Evolutionary conservation across 2,888 invertebrate species (phyloP), one percentile per base, ranked within the genome.

Genomic region (Cheilosia scutellata): DNA sequence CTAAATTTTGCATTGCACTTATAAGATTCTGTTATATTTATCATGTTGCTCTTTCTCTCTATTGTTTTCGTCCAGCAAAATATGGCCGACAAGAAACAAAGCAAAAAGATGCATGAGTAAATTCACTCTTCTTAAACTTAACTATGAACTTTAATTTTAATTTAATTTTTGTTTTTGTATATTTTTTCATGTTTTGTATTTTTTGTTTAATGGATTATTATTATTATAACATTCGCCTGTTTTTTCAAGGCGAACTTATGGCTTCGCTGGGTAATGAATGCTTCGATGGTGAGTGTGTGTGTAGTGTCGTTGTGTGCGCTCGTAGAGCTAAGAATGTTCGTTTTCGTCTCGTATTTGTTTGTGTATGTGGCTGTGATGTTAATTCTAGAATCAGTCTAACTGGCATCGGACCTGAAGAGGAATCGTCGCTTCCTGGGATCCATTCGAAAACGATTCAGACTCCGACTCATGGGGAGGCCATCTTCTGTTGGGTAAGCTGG

Each of bases 351-450:
- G 60, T 53, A 37, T 82, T 79, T 84, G 87, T 87, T 88, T 87
- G 88, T 88, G 87, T 87, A 88, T 87, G 88, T 87, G 77, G 82
- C 87, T 40, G 42, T 29, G 44, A 1, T 71, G 20, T 60, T 62
- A 44, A 82, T 51, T 68, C 62, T 80, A 86, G 65, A 63, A 60
- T 87, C 72, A 88, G 87, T 88, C 88, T 91, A 92, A 71, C 91
- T 91, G 84, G 90, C 91, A 88, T 92, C 92, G 65, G 93, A 89
- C 82, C 90, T 90, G 88, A 92, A 92, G n/a, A 92, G 89, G 87
- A 92, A 92, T 58, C 92, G 90, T 72, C 93, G 92, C 82, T 93
- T 93, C 63, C 93, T 92, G 20, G 93, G 92, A 88, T 93, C 92
- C 89, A 93, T 91, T 75, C 90, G 90, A 27, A 87, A 86, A 84